These are phyloP conservation scores for Phyllotreta cruciferae DNA, from an alignment of 2,888 invertebrate species.

Conservation along the genomic window DNA sequence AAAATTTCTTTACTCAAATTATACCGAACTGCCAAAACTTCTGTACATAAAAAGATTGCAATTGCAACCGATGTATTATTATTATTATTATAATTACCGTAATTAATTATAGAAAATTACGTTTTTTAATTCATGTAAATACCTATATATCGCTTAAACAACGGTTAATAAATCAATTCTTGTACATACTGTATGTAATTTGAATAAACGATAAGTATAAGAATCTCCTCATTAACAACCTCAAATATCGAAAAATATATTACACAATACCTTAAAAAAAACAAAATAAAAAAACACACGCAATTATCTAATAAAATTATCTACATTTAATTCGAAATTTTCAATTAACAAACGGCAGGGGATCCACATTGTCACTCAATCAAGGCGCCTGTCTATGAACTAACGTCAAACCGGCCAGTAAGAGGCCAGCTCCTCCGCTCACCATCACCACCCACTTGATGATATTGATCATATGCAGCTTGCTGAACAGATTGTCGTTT, in stretches of 20 bases:
- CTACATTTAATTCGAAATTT: not conserved
- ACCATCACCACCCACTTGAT: conserved; percentile 46
- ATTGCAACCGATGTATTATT: conserved; percentile 2
- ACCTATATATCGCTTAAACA: conserved; percentile 46
- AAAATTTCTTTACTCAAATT: no score
- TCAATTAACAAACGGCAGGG: conserved; percentile 26
- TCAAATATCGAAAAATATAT: no score
- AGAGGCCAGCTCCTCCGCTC: conserved; percentile 37
- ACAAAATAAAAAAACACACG: not conserved
- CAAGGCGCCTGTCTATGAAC: conserved; percentile 35
- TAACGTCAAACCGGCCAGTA: conserved; percentile 37
- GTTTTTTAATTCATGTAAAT: conserved; percentile 49
- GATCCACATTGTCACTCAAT: conserved; percentile 13
- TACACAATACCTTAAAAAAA: no score
- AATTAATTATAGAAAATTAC: conserved; percentile 42
- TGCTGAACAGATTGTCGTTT: conserved; percentile 43
- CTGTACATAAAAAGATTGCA: no score
- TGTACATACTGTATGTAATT: conserved; percentile 33
- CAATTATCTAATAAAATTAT: not conserved
- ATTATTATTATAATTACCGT: conserved; percentile 25
- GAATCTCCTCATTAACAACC: no score
- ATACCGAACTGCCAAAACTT: no score
- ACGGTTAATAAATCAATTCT: conserved; percentile 33
- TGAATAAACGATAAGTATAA: conserved; percentile 27
- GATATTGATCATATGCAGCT: conserved; percentile 44